Base-by-base conservation (phyloP, 2,888 invertebrate genomes). In the Ephialtes manifestator region DNA sequence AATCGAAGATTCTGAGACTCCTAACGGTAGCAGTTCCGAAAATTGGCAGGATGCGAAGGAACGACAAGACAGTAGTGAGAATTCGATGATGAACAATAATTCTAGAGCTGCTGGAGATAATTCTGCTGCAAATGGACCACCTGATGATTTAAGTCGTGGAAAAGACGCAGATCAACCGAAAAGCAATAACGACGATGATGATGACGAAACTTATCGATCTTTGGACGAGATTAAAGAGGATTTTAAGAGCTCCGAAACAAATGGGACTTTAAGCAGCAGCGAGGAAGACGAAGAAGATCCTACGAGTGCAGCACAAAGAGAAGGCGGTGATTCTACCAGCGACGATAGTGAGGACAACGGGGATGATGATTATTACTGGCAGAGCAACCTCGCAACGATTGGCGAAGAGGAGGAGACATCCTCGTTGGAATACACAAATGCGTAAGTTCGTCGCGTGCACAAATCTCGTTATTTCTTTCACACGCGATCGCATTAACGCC, bases 391-490 rank as follows among this genome's bases (percentile, higher is more conserved):
- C 70, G 96, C 96, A 70, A 97, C 97, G 31, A 97, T 97, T 87
- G 96, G 96, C 20, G 97, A 97, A 93, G 95, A 96, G 87, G 96
- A 96, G 89, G 96, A 96, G 84, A 92, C 87, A 7, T 91, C 92
- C 68, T 93, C 93, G 24, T 88, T 93, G 87, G 93, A 93, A 87
- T 93, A 93, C 79, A 86, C 88, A 15, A 89, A 84, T 58, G 89
- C 89, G 93, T 93, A 86, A 89, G 93, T 92, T 71, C n/a, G 8
- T 46, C 3, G 43, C 48, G 18, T 74, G 20, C 18, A 15, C 51
- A 11, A 60, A 65, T 11, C 51, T 51, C 51, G 51, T 46, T 20
- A 15, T 46, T 28, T n/a, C 70, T n/a, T n/a, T 1, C n/a, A 18
- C 51, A 51, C 18, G 18, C 51, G 51, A 51, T 51, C 51, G n/a